These are phyloP conservation scores for Cyprinodon variegatus DNA, from an alignment of 2,113 vertebrate genomes.

Conservation along the genomic window DNA sequence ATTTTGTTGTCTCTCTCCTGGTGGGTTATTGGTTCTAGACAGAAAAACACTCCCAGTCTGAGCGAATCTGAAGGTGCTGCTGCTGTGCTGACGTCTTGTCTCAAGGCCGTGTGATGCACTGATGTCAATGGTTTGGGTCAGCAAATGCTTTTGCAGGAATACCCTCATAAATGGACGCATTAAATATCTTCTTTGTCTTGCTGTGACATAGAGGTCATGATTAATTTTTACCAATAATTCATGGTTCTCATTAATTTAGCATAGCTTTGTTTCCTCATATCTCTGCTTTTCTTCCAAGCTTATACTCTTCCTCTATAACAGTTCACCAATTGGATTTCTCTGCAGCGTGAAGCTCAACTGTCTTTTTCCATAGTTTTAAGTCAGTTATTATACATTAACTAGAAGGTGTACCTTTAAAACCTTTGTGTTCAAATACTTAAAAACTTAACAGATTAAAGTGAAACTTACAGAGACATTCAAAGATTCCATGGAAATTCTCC, in stretches of 20 bases:
- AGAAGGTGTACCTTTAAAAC: not conserved
- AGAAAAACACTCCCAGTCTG: not conserved
- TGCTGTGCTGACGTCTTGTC: conserved; percentile 33
- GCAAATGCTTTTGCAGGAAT: not conserved
- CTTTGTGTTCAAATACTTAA: not conserved
- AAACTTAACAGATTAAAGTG: no score
- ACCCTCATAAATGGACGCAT: not conserved
- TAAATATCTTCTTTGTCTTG: not conserved
- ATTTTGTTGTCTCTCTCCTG: not conserved
- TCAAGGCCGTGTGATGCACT: conserved; percentile 24
- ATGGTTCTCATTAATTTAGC: not conserved
- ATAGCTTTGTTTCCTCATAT: not conserved
- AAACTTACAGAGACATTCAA: no score
- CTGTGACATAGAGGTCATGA: not conserved
- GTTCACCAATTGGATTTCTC: not conserved
- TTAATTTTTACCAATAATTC: not conserved
- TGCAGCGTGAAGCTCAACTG: not conserved
- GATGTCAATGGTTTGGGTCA: not conserved
- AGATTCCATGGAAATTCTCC: no score
- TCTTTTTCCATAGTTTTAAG: no score
- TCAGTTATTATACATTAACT: no score
- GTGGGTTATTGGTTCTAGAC: not conserved
- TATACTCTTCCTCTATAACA: not conserved
- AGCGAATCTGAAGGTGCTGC: not conserved
- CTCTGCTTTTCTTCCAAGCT: not conserved